Evolutionary conservation across 2,888 invertebrate genomes (phyloP).

Genomic region (Acanthacorydalis orientalis): DNA sequence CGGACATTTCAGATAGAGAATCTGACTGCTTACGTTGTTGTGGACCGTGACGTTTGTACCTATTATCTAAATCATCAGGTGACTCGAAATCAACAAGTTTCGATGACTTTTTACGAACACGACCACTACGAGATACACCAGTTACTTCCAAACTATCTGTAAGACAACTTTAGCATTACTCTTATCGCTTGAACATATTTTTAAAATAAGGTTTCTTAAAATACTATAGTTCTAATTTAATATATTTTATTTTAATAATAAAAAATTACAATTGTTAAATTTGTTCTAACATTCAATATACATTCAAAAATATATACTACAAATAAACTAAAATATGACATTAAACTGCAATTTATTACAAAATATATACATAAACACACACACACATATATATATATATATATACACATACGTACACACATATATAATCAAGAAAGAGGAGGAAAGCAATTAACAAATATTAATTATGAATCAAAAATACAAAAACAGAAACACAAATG

Average conservation of each 20-base stretch:
- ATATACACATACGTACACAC: no score
- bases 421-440: no score
- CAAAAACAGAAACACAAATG: no score
- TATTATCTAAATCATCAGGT: constrained; percentile 66
- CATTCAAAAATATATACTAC: no score
- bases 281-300: not conserved
- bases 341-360: no score
- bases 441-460: not conserved
- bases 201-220: no score
- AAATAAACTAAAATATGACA: no score
- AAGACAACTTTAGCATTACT: constrained; percentile 1
- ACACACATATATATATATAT: no score
- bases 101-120: constrained; percentile 87
- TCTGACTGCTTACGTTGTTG: constrained; percentile 4
- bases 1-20: not conserved
- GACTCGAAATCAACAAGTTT: constrained; percentile 88
- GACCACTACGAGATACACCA: constrained; percentile 75
- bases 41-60: constrained; percentile 26
- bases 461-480: no score
- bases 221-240: not conserved
- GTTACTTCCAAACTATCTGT: constrained; percentile 58
- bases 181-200: no score
- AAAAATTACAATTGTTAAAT: not conserved
- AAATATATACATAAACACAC: no score
- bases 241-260: not conserved